phyloP scores from a whole-genome alignment of 2,113 vertebrate species.

The Ramphastos sulfuratus region DNA sequence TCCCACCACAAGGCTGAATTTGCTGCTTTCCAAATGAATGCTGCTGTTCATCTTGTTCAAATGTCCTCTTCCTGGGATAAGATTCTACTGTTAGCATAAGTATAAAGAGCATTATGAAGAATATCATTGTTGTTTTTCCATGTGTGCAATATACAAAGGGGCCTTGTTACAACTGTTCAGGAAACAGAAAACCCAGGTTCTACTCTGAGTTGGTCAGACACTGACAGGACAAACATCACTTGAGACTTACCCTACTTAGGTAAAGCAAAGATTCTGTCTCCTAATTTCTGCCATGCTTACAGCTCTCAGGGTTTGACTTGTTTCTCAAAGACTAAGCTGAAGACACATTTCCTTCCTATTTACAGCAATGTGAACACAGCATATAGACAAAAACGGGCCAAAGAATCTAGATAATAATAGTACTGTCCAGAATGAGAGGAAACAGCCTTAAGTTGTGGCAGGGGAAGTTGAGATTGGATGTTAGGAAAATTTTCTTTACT shows the following conservation, averaged over 20 bases:
- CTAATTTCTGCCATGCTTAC: not conserved
- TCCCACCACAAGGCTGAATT: not conserved
- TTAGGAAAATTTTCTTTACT: too few species aligned
- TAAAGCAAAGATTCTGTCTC: not conserved
- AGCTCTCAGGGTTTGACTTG: not conserved
- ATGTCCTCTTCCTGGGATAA: not conserved
- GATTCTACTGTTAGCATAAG: not conserved
- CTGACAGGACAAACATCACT: not conserved
- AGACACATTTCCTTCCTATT: rapidly evolving
- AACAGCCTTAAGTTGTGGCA: too few species aligned
- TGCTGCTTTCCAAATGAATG: not conserved
- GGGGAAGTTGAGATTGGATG: too few species aligned
- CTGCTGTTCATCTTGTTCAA: not conserved
- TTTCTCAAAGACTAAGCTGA: not conserved
- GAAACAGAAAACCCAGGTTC: not conserved
- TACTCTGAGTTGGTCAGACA: not conserved
- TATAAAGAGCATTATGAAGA: not conserved
- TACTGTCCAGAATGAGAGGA: too few species aligned
- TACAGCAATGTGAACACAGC: not conserved
- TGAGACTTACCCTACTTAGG: not conserved
- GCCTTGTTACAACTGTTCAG: not conserved
- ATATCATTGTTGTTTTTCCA: not conserved
- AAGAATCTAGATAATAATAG: not conserved
- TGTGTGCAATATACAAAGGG: not conserved
- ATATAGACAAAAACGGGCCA: not conserved